Base-by-base conservation (phyloP, 2,797 vertebrate species). In the Esox lucius region DNA sequence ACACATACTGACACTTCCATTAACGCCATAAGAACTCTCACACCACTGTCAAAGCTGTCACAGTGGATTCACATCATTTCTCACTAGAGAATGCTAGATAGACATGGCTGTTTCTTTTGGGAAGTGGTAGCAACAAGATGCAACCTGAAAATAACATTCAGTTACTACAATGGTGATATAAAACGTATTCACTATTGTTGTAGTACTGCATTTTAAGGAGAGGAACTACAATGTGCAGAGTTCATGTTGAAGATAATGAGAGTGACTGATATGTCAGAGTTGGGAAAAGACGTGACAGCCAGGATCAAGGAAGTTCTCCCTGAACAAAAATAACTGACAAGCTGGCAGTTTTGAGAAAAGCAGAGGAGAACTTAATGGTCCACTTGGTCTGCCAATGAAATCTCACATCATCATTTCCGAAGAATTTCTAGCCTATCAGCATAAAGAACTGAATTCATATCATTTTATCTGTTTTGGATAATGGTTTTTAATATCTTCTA, bases 251-350 rank as follows among this genome's bases (percentile, higher is more conserved):
- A 46, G 49, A 48, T 35, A 68, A 51, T 17, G 42, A 61, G 74
- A 51, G 12, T 78, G 85, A 73, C 65, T 87, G 85, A 88, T 76
- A 70, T 90, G 87, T 82, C 85, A 81, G 78, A 84, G 87, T 86
- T 78, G 81, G 75, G 85, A 85, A 74, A 73, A 74, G 71, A 84
- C 82, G 84, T 91, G 89, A 90, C 88, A 92, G 81, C 87, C 81
- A 72, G 75, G 85, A 77, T 85, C 83, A 81, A 81, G 88, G 88
- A 84, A 90, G 90, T 90, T 88, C 76, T 84, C 75, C 77, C 89
- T 86, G 87, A 90, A 75, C 35, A 59, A 82, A 86, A 81, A 79
- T 67, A 84, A 66, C 73, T 89, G 90, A 91, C 89, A 89, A 76
- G 78, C 72, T n/a, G 33, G 17, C 46, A 67, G 24, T 22, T 59